Conservation (phyloP, 2,888 invertebrate species). For the Drosophila anomalata region DNA sequence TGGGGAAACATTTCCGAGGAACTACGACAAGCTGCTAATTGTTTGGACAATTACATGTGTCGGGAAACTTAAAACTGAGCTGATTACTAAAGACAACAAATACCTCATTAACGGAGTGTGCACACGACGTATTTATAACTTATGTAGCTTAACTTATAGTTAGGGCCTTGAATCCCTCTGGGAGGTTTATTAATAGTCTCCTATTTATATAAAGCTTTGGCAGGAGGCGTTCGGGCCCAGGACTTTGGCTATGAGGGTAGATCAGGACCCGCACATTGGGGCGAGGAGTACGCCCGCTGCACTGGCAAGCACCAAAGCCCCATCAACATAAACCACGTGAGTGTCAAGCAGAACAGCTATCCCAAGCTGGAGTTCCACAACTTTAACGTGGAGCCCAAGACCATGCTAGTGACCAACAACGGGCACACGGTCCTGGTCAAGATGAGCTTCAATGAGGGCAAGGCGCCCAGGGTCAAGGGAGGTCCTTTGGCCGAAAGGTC, state of each 20-base stretch:
- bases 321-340: conserved; percentile 90
- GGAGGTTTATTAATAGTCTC: conserved; percentile 25
- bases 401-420: conserved; percentile 88
- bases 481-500: conserved; percentile 86
- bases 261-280: conserved; percentile 90
- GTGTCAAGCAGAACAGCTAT: conserved; percentile 87
- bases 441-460: conserved; percentile 84
- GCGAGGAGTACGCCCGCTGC: conserved; percentile 88
- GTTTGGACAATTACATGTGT: background rate
- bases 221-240: conserved; percentile 36
- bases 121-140: background rate
- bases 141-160: conserved; percentile 47
- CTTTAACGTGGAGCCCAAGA: conserved; percentile 86
- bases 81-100: background rate
- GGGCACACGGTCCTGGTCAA: conserved; percentile 91
- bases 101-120: background rate
- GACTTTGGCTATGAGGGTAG: conserved; percentile 65
- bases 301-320: conserved; percentile 93
- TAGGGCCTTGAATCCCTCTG: conserved; percentile 31
- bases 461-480: conserved; percentile 86
- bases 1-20: background rate
- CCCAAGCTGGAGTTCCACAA: conserved; percentile 87
- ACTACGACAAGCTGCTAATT: background rate
- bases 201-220: conserved; percentile 13
- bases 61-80: background rate